Evolutionary conservation across 2,797 vertebrate genomes (phyloP).

Genomic region (Pantherophis alleghaniensis): DNA sequence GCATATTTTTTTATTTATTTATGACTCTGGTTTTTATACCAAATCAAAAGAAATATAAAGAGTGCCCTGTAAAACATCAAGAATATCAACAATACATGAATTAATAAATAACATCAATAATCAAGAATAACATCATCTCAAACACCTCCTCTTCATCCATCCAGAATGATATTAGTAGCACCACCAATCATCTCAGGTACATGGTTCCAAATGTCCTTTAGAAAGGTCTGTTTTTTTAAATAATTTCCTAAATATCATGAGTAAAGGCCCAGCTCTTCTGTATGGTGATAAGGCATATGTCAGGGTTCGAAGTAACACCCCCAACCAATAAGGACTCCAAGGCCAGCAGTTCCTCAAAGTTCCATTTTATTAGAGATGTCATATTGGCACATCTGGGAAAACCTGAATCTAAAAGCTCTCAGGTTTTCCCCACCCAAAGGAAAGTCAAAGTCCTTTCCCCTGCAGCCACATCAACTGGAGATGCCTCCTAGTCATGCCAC

Average conservation of each 20-base stretch:
- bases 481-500: too few species aligned
- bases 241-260: neutral
- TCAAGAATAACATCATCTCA: neutral
- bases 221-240: neutral
- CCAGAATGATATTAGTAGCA: neutral
- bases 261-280: neutral
- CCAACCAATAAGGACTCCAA: too few species aligned
- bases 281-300: neutral
- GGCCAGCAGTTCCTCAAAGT: too few species aligned
- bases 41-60: neutral
- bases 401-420: too few species aligned
- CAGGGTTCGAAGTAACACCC: too few species aligned
- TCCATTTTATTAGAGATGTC: too few species aligned
- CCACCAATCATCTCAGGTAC: neutral
- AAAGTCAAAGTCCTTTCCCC: too few species aligned
- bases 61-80: neutral
- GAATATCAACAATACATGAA: neutral
- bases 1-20: neutral
- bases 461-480: too few species aligned
- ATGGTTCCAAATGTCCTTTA: neutral
- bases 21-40: neutral
- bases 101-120: neutral
- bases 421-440: too few species aligned
- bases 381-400: too few species aligned
- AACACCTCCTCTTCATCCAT: neutral